Percentiles rank a stretch among this genome's conserved stretches.
These are phyloP conservation scores for Acipenser transmontanus DNA, from an alignment of 2,797 vertebrate genomes.

Conservation along the genomic window DNA sequence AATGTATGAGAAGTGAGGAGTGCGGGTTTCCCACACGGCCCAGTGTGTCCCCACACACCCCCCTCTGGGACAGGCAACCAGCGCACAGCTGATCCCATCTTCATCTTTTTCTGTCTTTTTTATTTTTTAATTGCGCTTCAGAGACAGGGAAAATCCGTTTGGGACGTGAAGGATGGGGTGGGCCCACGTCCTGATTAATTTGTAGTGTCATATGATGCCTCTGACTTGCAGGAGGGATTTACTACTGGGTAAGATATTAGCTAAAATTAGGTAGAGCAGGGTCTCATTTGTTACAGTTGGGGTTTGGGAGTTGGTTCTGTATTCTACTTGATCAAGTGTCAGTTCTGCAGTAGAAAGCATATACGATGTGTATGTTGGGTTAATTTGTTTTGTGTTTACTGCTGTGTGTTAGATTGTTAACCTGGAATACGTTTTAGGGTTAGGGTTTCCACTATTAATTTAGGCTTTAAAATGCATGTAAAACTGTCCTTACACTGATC, in stretches of 20 bases:
- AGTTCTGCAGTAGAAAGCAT: no score
- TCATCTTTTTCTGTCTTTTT: slow-evolving; percentile 42
- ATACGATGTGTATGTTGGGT: no score
- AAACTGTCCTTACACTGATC: no score
- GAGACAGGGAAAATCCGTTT: slow-evolving; percentile 67
- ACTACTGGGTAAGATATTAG: slow-evolving; percentile 5
- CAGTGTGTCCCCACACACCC: slow-evolving; percentile 65
- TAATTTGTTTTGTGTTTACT: no score
- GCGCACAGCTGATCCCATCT: slow-evolving; percentile 82
- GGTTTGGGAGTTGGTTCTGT: no score
- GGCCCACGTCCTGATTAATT: slow-evolving; percentile 73
- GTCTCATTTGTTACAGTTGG: no score
- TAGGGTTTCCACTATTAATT: no score
- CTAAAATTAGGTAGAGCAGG: no score
- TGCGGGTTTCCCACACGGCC: slow-evolving; percentile 86
- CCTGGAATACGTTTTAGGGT: no score
- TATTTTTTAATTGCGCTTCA: slow-evolving; percentile 62
- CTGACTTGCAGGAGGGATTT: slow-evolving; percentile 61
- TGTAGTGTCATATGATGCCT: slow-evolving; percentile 78
- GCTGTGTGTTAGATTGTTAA: no score
- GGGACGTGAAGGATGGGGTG: slow-evolving; percentile 71
- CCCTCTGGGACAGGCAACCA: slow-evolving; percentile 61
- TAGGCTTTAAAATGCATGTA: no score
- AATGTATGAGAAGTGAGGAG: slow-evolving; percentile 99
- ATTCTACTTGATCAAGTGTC: no score